Evolutionary conservation across 2,113 vertebrate species (phyloP).

Genomic region (Cygnus buccinator): DNA sequence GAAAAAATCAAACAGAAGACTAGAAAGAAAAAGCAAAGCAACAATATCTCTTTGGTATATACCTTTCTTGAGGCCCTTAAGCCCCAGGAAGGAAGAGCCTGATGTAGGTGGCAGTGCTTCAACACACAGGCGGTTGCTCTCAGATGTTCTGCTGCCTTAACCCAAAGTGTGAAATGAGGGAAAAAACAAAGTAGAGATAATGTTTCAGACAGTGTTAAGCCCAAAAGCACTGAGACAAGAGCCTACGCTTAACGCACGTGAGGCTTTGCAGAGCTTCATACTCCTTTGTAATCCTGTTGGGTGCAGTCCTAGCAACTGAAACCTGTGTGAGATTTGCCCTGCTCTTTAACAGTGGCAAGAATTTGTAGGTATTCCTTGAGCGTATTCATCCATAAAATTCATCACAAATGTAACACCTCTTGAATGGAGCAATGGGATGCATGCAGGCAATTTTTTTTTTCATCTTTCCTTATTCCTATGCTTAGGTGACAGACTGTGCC

Average conservation of each 20-base stretch:
- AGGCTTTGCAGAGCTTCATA: neutral
- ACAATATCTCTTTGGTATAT: neutral
- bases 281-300: neutral
- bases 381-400: neutral
- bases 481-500: neutral
- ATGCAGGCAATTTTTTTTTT: neutral
- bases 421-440: neutral
- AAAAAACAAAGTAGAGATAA: neutral
- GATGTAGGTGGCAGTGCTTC: neutral
- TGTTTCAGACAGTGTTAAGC: neutral
- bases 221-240: neutral
- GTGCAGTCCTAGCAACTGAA: neutral
- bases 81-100: neutral
- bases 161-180: neutral
- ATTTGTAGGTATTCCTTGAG: neutral
- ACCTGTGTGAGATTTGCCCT: neutral
- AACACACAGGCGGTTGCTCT: neutral
- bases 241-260: rapidly evolving
- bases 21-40: constrained; percentile 50
- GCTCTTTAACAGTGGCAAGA: neutral
- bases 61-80: constrained; percentile 25
- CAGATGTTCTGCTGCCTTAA: neutral
- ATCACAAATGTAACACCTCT: rapidly evolving
- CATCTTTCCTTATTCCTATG: rapidly evolving
- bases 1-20: constrained; percentile 26